Percentiles rank a stretch among this genome's conserved stretches.
These are phyloP conservation scores for Turritopsis dohrnii DNA, from an alignment of 30 jellyfish, hydroid and myxozoan genomes.

Conservation along the genomic window DNA sequence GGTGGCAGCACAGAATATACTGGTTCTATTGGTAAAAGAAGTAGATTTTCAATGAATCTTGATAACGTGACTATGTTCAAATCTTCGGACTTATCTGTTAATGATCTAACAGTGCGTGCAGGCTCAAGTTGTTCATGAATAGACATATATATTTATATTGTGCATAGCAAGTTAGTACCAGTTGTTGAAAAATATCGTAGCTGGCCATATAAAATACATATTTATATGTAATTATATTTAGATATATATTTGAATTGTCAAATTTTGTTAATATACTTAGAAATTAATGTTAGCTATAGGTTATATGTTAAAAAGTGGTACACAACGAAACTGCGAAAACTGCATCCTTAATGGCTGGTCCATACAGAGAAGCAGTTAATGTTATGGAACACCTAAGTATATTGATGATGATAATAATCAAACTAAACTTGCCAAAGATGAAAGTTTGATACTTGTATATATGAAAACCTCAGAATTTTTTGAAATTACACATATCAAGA, in stretches of 20 bases:
- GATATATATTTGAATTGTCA: not conserved
- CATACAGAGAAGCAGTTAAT: not conserved
- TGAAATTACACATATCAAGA: not conserved
- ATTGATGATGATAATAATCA: not conserved
- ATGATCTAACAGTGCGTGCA: not conserved
- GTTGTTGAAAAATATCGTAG: not conserved
- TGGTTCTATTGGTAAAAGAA: slow-evolving; percentile 27
- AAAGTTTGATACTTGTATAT: not conserved
- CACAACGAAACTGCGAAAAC: not conserved
- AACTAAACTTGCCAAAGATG: not conserved
- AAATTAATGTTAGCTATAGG: not conserved
- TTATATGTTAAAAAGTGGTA: not conserved
- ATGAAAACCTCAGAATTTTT: not conserved
- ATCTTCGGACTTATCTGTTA: not conserved
- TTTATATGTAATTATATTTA: not conserved
- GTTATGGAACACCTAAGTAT: not conserved
- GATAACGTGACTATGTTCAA: slow-evolving; percentile 2
- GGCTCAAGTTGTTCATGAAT: not conserved
- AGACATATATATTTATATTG: not conserved
- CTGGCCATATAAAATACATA: not conserved
- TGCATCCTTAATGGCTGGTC: not conserved
- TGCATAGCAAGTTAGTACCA: not conserved
- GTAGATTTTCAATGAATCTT: slow-evolving; percentile 28
- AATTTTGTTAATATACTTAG: not conserved
- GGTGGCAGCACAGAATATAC: slow-evolving; percentile 1